A percentile compares a stretch with the other conserved stretches of the same genome.
Conservation (phyloP, 2,797 vertebrate species). For the Antennarius maculatus region DNA sequence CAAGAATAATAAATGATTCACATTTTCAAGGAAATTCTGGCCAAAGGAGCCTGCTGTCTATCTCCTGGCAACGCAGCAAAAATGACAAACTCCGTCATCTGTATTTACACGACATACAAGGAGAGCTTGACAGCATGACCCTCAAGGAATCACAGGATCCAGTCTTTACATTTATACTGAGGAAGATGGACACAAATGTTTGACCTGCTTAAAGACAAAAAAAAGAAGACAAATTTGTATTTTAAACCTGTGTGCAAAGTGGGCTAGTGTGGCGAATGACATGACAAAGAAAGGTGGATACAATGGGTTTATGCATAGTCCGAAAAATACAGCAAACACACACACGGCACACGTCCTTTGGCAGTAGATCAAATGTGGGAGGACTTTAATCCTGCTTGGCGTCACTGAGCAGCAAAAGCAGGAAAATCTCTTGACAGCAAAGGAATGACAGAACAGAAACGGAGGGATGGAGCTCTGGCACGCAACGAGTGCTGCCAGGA, state of each 20-base stretch:
- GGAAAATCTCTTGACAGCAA: slow-evolving; percentile 56
- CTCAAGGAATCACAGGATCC: background rate
- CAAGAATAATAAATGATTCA: too few relatives aligned
- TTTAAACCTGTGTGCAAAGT: slow-evolving; percentile 1
- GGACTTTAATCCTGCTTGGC: slow-evolving; percentile 56
- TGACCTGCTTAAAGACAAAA: background rate
- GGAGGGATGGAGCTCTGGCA: slow-evolving; percentile 44
- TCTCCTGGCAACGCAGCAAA: slow-evolving; percentile 23
- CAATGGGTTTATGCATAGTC: slow-evolving; percentile 50
- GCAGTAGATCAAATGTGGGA: slow-evolving; percentile 67
- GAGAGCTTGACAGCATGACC: too few relatives aligned
- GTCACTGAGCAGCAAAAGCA: slow-evolving; percentile 41
- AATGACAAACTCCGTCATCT: background rate
- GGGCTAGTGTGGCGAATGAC: slow-evolving; percentile 34
- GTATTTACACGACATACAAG: background rate
- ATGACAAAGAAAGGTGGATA: slow-evolving; percentile 50
- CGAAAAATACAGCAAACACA: slow-evolving; percentile 12
- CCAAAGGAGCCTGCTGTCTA: slow-evolving; percentile 20
- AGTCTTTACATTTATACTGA: background rate
- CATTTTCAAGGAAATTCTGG: too few relatives aligned
- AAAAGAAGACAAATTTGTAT: slow-evolving; percentile 6
- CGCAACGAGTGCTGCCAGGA: slow-evolving; percentile 55
- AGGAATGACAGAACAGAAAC: slow-evolving; percentile 49
- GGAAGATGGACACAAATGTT: too few relatives aligned
- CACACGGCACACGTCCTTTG: slow-evolving; percentile 42